Base-by-base conservation (phyloP, 2,113 vertebrate species). In the Rhineura floridana region DNA sequence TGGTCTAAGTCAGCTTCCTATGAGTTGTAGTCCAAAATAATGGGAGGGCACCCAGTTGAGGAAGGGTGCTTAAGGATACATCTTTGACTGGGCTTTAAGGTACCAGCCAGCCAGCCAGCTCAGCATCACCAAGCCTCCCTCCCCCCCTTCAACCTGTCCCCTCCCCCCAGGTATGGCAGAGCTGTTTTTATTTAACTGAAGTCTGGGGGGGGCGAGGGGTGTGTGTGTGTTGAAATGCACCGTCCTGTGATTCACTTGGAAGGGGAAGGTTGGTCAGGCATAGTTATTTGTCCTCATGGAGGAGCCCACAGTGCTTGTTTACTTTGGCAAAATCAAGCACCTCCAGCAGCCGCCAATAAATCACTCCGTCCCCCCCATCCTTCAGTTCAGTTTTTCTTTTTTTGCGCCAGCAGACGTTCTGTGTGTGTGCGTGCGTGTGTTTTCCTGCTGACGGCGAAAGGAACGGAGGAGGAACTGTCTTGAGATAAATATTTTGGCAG, bases 401-500 rank as follows among this genome's bases (percentile, higher is more conserved):
- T 87, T 88, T 85, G 82, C 67, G 65, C 8, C 44, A 17, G 9
- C 23, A n/a, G 2, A 33, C 52, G 44, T 11, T 44, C 12, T 30
- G 11, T 46, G 30, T 23, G 2, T n/a, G 11, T 79, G 33, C 11
- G 11, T 46, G 30, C 19, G 2, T n/a, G 11, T 79, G 33, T n/a
- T 87, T 52, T 39, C 50, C 50, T 36, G 48, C 6, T 36, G 55
- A 39, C 7, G 0, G 42, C 50, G 63, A 39, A 2, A 42, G 87
- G 88, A 77, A 67, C 46, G 72, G 87, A 89, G 73, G 87, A 62
- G 33, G 79, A 77, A 39, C 78, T 76, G 69, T 42, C 33, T 36
- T 0, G 84, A 84, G 90, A 63, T 82, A 89, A 89, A 72, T 81
- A 80, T 80, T 90, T 85, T 90, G 86, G 82, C 86, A 36, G 0